Base-by-base conservation (phyloP, 2,888 invertebrate species). In the Agrochola lota region DNA sequence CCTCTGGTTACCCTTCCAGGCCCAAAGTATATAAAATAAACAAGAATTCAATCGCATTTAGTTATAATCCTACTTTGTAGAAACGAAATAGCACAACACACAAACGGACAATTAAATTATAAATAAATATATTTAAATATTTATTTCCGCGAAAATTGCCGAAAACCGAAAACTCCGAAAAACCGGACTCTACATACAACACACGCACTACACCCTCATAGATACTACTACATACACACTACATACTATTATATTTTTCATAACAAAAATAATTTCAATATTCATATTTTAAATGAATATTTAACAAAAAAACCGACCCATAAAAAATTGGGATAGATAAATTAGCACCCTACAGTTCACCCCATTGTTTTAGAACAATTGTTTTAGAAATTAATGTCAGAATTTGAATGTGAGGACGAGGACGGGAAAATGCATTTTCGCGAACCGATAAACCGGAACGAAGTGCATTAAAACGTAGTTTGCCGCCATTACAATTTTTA, bases 361-460 rank as follows among this genome's bases (percentile, higher is more conserved):
- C 0, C 15, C 8, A 46, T 30, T 55, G 12, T 30, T 55, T 26
- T 60, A 30, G 7, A n/a, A 5, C 7, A 20, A 15, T 30, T 59
- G 68, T 59, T 17, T 1, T 40, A 30, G 40, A 57, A 52, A 68
- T 67, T 17, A 79, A 62, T 62, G 60, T 79, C 77, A 70, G 52
- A 79, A 70, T 77, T 79, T 30, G 3, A 71, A 80, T 46, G n/a
- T 26, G 49, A 30, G 71, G 35, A 35, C 30, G 55, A 62, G 35
- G 15, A 52, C 43, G 26, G 6, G 9, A 11, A 72, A 80, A 57
- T 57, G 67, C 40, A 68, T 74, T 57, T 35, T 43, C 49, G 15
- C 43, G 43, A 57, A 80, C 55, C 62, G 80, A 67, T 81, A 70
- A 75, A 64, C 26, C 40, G n/a, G n/a, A 77, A 52, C 40, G 60